Conservation (phyloP, 2,888 invertebrate species). For the Elaeidobius kamerunicus region DNA sequence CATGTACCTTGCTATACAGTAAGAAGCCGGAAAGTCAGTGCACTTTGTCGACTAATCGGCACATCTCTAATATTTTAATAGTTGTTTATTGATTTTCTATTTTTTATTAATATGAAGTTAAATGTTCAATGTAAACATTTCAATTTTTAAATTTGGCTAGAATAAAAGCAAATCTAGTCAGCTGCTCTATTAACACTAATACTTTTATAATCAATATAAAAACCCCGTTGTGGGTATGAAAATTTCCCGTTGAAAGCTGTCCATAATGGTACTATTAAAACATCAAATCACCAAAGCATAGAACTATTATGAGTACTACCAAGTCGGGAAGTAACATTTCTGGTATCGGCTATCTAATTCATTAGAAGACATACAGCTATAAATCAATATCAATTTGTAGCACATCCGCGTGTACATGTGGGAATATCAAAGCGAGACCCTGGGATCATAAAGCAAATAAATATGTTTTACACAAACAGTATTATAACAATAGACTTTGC, state of each 20-base stretch:
- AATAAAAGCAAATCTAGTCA: too few species aligned
- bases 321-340: conserved; percentile 13
- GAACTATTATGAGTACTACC: conserved; percentile 6
- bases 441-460: conserved; percentile 40
- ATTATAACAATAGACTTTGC: conserved; percentile 39
- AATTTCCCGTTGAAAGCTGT: neutral
- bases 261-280: conserved; percentile 1
- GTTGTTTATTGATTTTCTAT: too few species aligned
- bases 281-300: conserved; percentile 5
- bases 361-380: conserved; percentile 34
- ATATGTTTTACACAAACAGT: conserved; percentile 40
- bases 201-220: too few species aligned
- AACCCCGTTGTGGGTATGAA: too few species aligned
- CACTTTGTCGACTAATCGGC: too few species aligned
- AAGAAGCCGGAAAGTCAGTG: too few species aligned
- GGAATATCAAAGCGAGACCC: conserved; percentile 42
- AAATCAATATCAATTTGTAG: conserved; percentile 43
- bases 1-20: too few species aligned
- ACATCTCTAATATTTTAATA: too few species aligned
- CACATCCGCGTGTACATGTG: conserved; percentile 42
- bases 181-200: too few species aligned
- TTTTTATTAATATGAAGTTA: too few species aligned
- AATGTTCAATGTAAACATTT: too few species aligned
- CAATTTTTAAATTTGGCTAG: too few species aligned
- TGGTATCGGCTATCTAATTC: conserved; percentile 29